phyloP scores from a whole-genome alignment of 53 echinoderm and acorn worm genomes.

The Apostichopus leukothele region DNA sequence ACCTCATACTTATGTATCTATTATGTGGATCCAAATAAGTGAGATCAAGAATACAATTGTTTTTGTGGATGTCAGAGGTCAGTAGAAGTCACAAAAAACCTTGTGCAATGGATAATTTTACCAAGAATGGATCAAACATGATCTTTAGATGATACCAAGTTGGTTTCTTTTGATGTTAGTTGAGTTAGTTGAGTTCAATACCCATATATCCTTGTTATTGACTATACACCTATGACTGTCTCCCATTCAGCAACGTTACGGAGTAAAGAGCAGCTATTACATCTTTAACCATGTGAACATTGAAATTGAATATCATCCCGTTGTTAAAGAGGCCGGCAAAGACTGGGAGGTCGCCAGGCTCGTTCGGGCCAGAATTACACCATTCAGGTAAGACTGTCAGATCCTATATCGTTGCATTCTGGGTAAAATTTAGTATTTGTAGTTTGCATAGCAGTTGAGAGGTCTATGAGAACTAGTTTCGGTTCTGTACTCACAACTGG shows the following conservation, averaged over 20 bases:
- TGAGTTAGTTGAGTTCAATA: too few relatives aligned
- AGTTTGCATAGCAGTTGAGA: background rate
- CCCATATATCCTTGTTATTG: too few relatives aligned
- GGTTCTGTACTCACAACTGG: background rate
- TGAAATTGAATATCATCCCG: constrained; percentile 72
- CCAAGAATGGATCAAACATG: too few relatives aligned
- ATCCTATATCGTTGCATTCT: background rate
- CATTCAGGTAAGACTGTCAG: constrained; percentile 7
- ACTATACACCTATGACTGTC: background rate
- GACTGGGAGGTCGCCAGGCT: constrained; percentile 1
- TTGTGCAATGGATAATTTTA: too few relatives aligned
- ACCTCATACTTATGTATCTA: too few relatives aligned
- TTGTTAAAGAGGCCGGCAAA: background rate
- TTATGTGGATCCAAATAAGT: too few relatives aligned
- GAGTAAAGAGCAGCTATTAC: constrained; percentile 61
- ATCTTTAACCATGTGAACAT: constrained; percentile 92
- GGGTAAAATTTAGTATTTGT: background rate
- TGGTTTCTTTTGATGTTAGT: too few relatives aligned
- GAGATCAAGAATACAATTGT: too few relatives aligned
- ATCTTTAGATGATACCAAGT: too few relatives aligned
- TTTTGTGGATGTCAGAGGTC: too few relatives aligned
- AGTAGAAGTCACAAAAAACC: too few relatives aligned
- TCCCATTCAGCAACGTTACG: constrained; percentile 57
- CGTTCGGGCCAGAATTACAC: constrained; percentile 17
- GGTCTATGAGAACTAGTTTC: background rate